Conservation (phyloP, 2,797 vertebrate species). For the Sebastes iracundus region DNA sequence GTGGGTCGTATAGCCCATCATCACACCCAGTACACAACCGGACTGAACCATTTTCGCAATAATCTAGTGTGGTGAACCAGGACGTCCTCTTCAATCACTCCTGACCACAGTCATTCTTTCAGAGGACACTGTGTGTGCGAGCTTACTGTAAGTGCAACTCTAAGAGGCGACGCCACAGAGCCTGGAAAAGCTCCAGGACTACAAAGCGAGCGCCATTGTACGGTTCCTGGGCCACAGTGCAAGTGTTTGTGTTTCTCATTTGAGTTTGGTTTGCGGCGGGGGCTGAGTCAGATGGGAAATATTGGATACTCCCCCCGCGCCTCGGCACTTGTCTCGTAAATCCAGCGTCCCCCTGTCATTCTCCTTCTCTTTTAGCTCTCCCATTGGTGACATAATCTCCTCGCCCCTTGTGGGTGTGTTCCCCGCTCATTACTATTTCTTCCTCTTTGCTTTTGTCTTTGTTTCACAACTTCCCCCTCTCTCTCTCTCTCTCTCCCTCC, state of each 20-base stretch:
- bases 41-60: conserved; percentile 33
- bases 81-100: conserved; percentile 50
- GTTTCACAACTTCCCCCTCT: conserved; percentile 12
- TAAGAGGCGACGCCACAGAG: neutral
- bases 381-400: conserved; percentile 42
- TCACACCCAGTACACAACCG: conserved; percentile 2
- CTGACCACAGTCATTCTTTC: conserved; percentile 30
- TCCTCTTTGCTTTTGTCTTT: conserved; percentile 31
- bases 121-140: conserved; percentile 20
- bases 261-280: conserved; percentile 55
- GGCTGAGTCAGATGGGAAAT: conserved; percentile 62
- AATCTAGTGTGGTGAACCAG: conserved; percentile 46
- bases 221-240: conserved; percentile 35
- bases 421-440: conserved; percentile 20
- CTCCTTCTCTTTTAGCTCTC: conserved; percentile 28
- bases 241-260: conserved; percentile 74
- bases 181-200: conserved; percentile 46
- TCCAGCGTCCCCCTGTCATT: conserved; percentile 42
- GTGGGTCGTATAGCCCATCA: conserved; percentile 26
- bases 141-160: conserved; percentile 22
- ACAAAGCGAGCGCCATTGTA: conserved; percentile 40
- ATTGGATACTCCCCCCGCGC: conserved; percentile 21
- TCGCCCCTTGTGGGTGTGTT: conserved; percentile 13
- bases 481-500: neutral
- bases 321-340: conserved; percentile 56